Conservation (phyloP, 2,113 vertebrate genomes). For the Monopterus albus region DNA sequence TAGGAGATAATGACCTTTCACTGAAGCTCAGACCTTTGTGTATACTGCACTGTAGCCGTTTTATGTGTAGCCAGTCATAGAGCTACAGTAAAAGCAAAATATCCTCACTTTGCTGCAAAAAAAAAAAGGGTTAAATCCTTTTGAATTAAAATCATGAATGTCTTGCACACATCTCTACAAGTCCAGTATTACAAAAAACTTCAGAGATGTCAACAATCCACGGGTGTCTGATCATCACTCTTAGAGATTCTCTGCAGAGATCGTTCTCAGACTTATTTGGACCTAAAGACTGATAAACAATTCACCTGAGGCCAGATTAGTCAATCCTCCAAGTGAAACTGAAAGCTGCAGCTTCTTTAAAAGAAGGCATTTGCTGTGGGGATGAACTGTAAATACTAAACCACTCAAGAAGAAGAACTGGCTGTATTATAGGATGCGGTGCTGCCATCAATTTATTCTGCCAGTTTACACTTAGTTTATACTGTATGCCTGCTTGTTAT, state of each 20-base stretch:
- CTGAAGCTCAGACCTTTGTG: neutral
- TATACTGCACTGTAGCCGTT: neutral
- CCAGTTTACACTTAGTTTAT: neutral
- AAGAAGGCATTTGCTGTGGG: neutral
- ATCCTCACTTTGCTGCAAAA: neutral
- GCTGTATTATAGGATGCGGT: neutral
- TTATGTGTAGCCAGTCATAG: neutral
- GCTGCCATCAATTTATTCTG: neutral
- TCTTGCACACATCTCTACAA: neutral
- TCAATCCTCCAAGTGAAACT: neutral
- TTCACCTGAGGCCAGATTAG: conserved; percentile 1
- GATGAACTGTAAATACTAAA: neutral
- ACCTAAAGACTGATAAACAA: conserved; percentile 21
- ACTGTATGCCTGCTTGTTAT: neutral
- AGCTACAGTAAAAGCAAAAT: too few relatives aligned
- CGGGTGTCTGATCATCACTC: too few relatives aligned
- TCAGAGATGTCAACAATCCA: neutral
- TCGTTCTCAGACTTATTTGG: conserved; percentile 11
- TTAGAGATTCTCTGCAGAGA: conserved; percentile 5
- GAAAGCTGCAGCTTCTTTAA: neutral
- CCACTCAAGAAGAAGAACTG: neutral
- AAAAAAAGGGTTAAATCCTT: neutral
- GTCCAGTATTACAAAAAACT: neutral
- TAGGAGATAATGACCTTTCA: too few relatives aligned
- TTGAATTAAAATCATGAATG: neutral